These are phyloP conservation scores for Tenthredo distinguenda DNA, from an alignment of 2,888 invertebrate genomes.

Conservation along the genomic window DNA sequence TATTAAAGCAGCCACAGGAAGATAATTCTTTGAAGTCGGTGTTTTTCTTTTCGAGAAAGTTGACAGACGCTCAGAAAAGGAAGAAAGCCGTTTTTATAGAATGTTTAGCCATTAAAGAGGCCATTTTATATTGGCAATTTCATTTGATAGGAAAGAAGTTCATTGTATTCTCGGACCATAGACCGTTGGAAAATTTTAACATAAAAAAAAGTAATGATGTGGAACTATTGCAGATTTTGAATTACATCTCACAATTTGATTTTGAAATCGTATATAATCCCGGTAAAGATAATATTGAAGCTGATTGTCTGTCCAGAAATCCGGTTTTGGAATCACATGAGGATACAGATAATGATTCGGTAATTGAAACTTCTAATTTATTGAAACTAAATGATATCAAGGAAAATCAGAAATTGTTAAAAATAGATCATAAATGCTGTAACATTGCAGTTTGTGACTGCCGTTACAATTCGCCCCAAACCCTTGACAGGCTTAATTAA, in stretches of 20 bases:
- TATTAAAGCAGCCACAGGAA: no score
- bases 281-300: conserved; percentile 52
- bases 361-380: conserved; percentile 38
- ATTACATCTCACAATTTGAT: conserved; percentile 49
- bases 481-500: no score
- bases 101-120: conserved; percentile 52
- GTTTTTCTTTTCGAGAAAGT: no score
- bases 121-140: conserved; percentile 53
- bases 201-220: conserved; percentile 50
- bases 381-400: conserved; percentile 51
- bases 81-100: conserved; percentile 48
- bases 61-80: conserved; percentile 23
- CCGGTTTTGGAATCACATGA: conserved; percentile 53
- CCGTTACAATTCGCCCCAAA: no score
- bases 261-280: conserved; percentile 52
- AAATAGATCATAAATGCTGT: conserved; percentile 52
- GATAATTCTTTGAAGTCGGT: no score
- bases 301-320: conserved; percentile 53
- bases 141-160: conserved; percentile 48
- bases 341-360: background rate
- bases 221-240: conserved; percentile 28
- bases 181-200: conserved; percentile 54
- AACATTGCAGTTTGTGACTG: no score
- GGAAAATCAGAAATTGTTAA: conserved; percentile 54
- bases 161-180: conserved; percentile 30